phyloP scores from a whole-genome alignment of 1,140 invertebrate genomes.

The Eriocheir sinensis region DNA sequence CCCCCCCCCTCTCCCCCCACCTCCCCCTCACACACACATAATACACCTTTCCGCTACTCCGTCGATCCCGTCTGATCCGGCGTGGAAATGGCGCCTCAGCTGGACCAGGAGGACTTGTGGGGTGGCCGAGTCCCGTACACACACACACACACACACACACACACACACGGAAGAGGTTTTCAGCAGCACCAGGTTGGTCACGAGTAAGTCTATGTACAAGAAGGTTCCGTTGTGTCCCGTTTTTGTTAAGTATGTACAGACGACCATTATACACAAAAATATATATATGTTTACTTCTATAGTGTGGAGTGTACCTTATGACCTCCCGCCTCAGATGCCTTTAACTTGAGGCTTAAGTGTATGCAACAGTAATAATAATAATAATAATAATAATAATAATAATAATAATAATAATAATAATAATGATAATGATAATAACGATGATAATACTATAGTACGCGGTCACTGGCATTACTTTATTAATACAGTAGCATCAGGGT shows the following conservation, averaged over 20 bases:
- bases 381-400: conserved; percentile 28
- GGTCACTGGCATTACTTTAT: background rate
- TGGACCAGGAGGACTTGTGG: too few species aligned
- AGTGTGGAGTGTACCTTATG: background rate
- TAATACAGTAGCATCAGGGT: conserved; percentile 1
- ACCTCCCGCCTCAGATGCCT: background rate
- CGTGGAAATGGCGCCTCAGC: background rate
- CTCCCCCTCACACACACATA: too few species aligned
- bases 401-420: conserved; percentile 28
- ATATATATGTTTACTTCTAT: background rate
- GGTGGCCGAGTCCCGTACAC: too few species aligned
- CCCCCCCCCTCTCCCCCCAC: too few species aligned
- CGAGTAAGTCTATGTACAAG: background rate
- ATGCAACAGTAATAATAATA: background rate
- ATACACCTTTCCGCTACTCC: too few species aligned
- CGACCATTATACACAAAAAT: background rate
- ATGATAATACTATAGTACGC: background rate
- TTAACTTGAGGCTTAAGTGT: too few species aligned
- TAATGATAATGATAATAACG: background rate
- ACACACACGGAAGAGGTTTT: background rate
- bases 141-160: too few species aligned
- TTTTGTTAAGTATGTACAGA: background rate
- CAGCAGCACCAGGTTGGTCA: conserved; percentile 19
- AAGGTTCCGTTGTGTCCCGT: background rate
- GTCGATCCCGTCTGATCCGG: background rate